Evolutionary conservation across 2,888 invertebrate species (phyloP), one percentile per base, ranked within the genome.

Genomic region (Tuta absoluta): DNA sequence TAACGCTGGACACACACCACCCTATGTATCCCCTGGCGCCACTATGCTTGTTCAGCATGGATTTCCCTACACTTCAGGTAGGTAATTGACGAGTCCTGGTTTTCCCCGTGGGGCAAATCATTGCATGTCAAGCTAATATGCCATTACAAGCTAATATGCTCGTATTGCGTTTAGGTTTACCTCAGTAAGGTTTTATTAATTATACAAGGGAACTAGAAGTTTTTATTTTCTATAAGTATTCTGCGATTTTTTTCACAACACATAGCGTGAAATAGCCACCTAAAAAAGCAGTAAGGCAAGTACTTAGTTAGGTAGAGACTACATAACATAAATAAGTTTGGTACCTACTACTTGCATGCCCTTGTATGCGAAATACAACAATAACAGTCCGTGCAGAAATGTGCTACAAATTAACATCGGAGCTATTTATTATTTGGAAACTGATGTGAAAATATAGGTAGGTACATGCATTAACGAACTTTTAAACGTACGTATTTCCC

Each of bases 351-450:
- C 19, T 19, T 21, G n/a, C 10, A 19, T 23, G 12, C 51, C 51
- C 11, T 51, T 48, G 19, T 14, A 48, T 51, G 10, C 51, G 12
- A 51, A 48, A 51, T 21, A 51, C 21, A 23, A 51, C 12, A 51
- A 21, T 23, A 56, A 33, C 56, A 56, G 28, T 56, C n/a, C 56
- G 56, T 56, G 56, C 56, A 28, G 28, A 7, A 24, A 56, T 56
- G 56, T 28, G 23, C 24, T 0, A 53, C 14, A 53, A 24, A 53
- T 12, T 57, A 38, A 41, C 11, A 38, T 21, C 8, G 17, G 19
- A 58, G 33, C 19, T 58, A 2, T 8, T 33, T 33, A 33, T 33
- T 58, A 38, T 58, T 58, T 38, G 38, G 38, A 58, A 58, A 37
- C 38, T n/a, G n/a, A 17, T 14, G n/a, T 19, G 17, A 14, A 48